Base-by-base conservation (phyloP, 1,140 invertebrate species). In the Drosophila pachea region DNA sequence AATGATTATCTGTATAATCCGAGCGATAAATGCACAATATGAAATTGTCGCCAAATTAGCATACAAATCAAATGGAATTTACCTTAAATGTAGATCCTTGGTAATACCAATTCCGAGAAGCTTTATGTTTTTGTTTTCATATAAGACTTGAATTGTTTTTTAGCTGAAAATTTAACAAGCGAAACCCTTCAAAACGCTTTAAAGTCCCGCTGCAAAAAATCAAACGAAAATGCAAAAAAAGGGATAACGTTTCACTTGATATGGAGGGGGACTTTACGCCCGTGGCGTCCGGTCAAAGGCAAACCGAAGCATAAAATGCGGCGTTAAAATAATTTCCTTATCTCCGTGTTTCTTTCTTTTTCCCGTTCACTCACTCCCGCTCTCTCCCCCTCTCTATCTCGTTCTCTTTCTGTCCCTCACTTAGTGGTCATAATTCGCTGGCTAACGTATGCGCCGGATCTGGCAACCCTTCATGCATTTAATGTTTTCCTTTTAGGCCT, bases 1-100 rank as follows among this genome's bases (percentile, higher is more conserved):
- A 29, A n/a, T 47, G 68, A 84, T 84, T 83, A 82, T 74, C 49
- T 68, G 67, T 47, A 56, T 78, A 68, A 83, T 65, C 43, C 73
- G 78, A 62, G 55, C 66, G 74, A 78, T 72, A 66, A 83, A 83
- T 22, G 3, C 1, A 3, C 78, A 83, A 83, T 69, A 55, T 32
- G 22, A 77, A 76, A 73, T 78, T 68, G 70, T 59, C 59, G 16
- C 38, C 59, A 78, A 78, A 83, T 78, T 79, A 62, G 68, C 62
- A 62, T 61, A 79, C 45, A 68, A 65, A 67, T 54, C 67, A 43
- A 78, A 84, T 67, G 31, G 29, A 55, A 48, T 64, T 78, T 73
- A 83, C 79, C 81, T 84, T 58, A 7, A 12, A 14, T 16, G 1
- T 22, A 3, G 22, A 22, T 22, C 22, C 22, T 22, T 22, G 22